phyloP scores from a whole-genome alignment of 2,888 invertebrate species.

The Stenichneumon culpator region DNA sequence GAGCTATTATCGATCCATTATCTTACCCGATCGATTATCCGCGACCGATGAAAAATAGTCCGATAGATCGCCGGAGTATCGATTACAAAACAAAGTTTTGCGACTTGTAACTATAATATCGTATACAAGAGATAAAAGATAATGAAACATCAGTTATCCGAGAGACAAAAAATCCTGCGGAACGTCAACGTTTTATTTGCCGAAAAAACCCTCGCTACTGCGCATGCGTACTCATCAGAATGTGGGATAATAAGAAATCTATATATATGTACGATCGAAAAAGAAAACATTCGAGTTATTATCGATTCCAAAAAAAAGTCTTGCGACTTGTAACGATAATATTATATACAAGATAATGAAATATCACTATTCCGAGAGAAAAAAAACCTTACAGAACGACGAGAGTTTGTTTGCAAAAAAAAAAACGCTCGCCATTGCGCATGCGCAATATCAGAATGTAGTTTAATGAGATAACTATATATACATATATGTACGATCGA shows the following conservation, averaged over 20 bases:
- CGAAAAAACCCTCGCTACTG: too few species aligned
- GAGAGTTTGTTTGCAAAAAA: neutral
- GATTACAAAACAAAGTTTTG: too few species aligned
- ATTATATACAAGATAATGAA: neutral
- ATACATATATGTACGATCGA: neutral
- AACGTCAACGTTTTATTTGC: too few species aligned
- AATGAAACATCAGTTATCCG: neutral
- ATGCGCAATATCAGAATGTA: neutral
- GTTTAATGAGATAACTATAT: neutral
- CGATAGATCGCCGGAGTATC: too few species aligned
- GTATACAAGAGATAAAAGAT: neutral
- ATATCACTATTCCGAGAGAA: neutral
- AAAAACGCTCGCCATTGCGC: neutral
- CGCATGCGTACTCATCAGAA: too few species aligned
- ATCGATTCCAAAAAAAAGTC: too few species aligned
- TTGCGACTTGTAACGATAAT: neutral
- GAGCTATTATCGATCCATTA: neutral
- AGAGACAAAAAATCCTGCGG: too few species aligned
- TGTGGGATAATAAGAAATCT: too few species aligned
- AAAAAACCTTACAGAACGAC: neutral
- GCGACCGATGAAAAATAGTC: too few species aligned
- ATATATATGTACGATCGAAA: too few species aligned
- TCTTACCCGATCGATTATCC: neutral
- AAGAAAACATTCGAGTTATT: neutral
- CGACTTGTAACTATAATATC: neutral